Evolutionary conservation across 2,888 invertebrate species (phyloP).

Genomic region (Plemyria rubiginata): DNA sequence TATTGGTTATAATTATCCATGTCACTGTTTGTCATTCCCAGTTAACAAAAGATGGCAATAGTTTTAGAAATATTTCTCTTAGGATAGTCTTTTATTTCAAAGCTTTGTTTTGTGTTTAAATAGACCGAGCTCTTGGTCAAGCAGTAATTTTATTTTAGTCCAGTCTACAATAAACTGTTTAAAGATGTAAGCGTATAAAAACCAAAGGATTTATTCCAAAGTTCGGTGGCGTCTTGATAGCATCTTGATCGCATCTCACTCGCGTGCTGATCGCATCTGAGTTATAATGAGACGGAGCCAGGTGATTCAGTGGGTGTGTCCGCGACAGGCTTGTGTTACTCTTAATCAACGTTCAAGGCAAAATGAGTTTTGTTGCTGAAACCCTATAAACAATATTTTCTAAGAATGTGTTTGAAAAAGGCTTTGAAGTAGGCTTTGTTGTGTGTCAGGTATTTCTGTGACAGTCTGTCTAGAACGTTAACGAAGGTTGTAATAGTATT

Average conservation of each 20-base stretch:
- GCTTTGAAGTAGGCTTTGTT: neutral
- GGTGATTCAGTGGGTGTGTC: conserved; percentile 40
- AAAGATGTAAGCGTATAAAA: conserved; percentile 38
- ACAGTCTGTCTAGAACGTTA: neutral
- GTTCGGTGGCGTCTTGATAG: conserved; percentile 59
- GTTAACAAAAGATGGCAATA: too few relatives aligned
- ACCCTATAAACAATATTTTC: neutral
- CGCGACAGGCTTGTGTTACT: conserved; percentile 19
- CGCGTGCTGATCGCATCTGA: conserved; percentile 78
- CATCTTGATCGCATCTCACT: conserved; percentile 72
- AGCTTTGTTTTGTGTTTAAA: conserved; percentile 14
- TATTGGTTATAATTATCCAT: too few relatives aligned
- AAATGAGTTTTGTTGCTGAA: conserved; percentile 8
- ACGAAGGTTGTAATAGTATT: too few relatives aligned
- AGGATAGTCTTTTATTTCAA: too few relatives aligned
- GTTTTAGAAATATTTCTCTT: too few relatives aligned
- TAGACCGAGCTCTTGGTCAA: neutral
- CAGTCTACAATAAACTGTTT: conserved; percentile 20
- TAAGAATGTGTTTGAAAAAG: too few relatives aligned
- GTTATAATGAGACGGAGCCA: conserved; percentile 64
- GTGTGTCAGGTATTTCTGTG: neutral
- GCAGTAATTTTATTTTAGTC: conserved; percentile 8
- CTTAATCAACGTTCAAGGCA: conserved; percentile 9
- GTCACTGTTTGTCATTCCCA: too few relatives aligned
- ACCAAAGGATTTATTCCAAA: conserved; percentile 50